phyloP scores from a whole-genome alignment of 2,113 vertebrate species.

The Proteles cristata region DNA sequence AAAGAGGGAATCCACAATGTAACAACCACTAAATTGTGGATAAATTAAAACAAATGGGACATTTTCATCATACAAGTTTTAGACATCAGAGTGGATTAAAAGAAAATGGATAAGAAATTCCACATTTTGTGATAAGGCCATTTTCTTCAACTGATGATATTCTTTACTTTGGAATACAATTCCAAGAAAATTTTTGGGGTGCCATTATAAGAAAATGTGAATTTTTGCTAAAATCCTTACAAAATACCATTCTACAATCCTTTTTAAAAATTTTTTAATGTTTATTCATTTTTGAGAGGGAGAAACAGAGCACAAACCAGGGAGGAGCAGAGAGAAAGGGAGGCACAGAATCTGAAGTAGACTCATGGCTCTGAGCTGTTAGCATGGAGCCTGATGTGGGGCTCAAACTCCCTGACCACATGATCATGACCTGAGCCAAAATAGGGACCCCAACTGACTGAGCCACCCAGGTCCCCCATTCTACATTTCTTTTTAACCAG shows the following conservation, averaged over 20 bases:
- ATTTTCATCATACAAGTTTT: not conserved
- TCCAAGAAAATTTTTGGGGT: not conserved
- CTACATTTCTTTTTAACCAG: not conserved
- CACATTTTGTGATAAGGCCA: not conserved
- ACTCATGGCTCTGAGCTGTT: too few species aligned
- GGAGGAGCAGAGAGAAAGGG: too few species aligned
- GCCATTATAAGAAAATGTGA: not conserved
- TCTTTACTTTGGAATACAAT: constrained; percentile 27
- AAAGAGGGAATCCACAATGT: not conserved
- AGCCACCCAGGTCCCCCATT: not conserved
- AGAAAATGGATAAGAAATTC: not conserved
- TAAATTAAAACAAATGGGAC: not conserved
- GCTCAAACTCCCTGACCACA: too few species aligned
- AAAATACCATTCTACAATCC: not conserved
- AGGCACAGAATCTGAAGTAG: too few species aligned
- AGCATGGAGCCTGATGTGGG: too few species aligned
- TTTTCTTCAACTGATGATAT: not conserved
- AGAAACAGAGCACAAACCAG: too few species aligned
- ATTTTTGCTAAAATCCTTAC: not conserved
- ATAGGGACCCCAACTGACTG: too few species aligned
- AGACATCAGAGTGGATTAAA: not conserved
- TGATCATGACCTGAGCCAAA: too few species aligned
- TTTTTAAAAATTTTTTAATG: not conserved
- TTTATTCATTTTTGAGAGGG: too few species aligned
- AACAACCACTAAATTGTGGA: not conserved